Evolutionary conservation across 92 coral and sea anemone genomes (phyloP).

Genomic region (Epizoanthus scotinus): DNA sequence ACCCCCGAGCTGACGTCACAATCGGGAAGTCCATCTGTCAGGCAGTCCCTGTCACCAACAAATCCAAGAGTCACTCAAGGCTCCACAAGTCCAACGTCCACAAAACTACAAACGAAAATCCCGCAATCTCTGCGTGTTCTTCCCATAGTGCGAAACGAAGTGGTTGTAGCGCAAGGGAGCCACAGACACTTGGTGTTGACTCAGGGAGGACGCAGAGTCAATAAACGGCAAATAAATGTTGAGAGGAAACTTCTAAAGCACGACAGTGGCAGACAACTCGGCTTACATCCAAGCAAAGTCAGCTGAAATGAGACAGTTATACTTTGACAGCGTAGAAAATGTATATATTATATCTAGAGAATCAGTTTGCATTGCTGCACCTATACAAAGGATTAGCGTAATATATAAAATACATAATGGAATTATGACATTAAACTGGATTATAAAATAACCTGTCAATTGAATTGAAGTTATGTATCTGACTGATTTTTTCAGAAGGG

Average conservation of each 20-base stretch:
- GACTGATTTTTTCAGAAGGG: no score
- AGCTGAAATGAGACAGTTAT: not conserved
- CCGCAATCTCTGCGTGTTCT: slow-evolving; percentile 21
- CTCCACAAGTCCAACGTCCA: not conserved
- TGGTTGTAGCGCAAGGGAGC: slow-evolving; percentile 30
- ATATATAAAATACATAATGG: not conserved
- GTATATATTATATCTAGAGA: no score
- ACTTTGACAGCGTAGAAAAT: not conserved
- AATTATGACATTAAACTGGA: not conserved
- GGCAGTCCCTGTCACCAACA: not conserved
- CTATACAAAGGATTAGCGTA: not conserved
- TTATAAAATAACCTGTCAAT: not conserved
- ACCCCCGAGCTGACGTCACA: slow-evolving; percentile 3
- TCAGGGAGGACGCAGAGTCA: slow-evolving; percentile 37
- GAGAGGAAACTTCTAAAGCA: slow-evolving; percentile 11
- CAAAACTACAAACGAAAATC: slow-evolving; percentile 14
- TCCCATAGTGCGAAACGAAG: slow-evolving; percentile 31
- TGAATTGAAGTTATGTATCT: no score
- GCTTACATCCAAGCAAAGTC: slow-evolving; percentile 11
- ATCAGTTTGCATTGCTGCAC: no score
- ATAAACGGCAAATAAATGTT: slow-evolving; percentile 26
- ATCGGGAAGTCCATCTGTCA: not conserved
- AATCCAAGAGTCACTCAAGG: not conserved
- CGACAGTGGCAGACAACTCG: not conserved
- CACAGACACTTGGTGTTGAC: slow-evolving; percentile 19